Percentiles rank a stretch among this genome's conserved stretches.
Conservation (phyloP, 2,797 vertebrate genomes). For the Hozukius guyotensis region DNA sequence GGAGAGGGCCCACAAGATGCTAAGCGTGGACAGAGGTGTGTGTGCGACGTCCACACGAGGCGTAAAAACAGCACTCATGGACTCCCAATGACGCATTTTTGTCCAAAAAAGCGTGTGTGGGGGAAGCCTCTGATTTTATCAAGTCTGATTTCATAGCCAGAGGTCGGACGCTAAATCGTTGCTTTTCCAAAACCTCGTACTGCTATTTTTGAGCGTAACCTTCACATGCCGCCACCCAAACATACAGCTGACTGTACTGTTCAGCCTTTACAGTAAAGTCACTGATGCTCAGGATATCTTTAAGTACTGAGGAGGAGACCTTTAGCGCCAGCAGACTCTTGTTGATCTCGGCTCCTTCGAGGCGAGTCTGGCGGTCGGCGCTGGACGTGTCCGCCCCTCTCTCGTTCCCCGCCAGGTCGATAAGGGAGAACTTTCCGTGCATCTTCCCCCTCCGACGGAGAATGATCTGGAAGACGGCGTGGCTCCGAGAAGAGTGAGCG, state of each 20-base stretch:
- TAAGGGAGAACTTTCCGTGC: constrained; percentile 98
- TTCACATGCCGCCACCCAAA: not conserved
- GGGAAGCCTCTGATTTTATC: no score
- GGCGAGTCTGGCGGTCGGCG: constrained; percentile 94
- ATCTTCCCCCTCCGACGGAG: constrained; percentile 93
- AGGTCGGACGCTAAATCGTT: not conserved
- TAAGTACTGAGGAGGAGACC: constrained; percentile 74
- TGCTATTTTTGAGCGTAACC: no score
- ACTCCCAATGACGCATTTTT: no score
- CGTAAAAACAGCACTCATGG: no score
- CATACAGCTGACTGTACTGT: not conserved
- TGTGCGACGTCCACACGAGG: no score
- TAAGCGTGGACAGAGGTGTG: no score
- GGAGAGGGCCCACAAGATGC: no score
- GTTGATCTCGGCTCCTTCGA: constrained; percentile 99
- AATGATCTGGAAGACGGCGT: constrained; percentile 98
- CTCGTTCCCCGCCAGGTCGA: constrained; percentile 97
- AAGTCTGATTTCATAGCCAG: not conserved
- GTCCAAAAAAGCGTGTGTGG: no score
- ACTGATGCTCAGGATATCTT: not conserved
- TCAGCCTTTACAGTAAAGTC: not conserved
- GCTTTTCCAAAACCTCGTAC: not conserved
- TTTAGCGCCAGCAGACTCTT: constrained; percentile 98
- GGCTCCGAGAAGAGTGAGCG: constrained; percentile 97
- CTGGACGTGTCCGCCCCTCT: constrained; percentile 97